These are phyloP conservation scores for Aphrophora alni DNA, from an alignment of 2,888 invertebrate genomes.

Conservation along the genomic window DNA sequence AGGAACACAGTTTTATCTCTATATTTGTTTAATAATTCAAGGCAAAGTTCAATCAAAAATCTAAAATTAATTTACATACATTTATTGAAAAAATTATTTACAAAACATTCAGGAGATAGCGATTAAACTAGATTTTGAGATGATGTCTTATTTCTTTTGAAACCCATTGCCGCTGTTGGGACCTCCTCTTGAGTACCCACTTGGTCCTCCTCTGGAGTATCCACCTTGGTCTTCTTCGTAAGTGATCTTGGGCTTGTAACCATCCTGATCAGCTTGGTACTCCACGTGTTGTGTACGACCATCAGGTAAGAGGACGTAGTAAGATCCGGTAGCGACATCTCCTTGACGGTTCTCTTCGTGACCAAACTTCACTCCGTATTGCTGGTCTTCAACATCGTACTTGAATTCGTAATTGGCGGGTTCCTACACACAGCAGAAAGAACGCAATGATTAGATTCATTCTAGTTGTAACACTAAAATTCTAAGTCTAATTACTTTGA, in stretches of 20 bases:
- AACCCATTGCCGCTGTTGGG: not conserved
- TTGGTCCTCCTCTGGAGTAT: slow-evolving; percentile 43
- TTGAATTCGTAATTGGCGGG: slow-evolving; percentile 87
- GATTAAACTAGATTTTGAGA: no score
- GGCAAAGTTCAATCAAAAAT: no score
- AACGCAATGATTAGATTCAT: no score
- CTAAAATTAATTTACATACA: no score
- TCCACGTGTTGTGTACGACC: slow-evolving; percentile 86
- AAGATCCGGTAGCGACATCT: slow-evolving; percentile 81
- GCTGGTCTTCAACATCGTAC: slow-evolving; percentile 82
- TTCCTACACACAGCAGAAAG: slow-evolving; percentile 72
- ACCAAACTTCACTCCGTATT: slow-evolving; percentile 80
- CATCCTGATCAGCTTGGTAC: slow-evolving; percentile 82
- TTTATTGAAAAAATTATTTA: no score
- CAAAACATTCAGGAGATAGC: no score
- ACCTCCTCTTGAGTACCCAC: slow-evolving; percentile 49
- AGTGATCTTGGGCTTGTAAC: slow-evolving; percentile 81
- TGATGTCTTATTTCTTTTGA: not conserved
- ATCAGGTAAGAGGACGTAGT: slow-evolving; percentile 85
- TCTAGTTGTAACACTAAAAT: no score
- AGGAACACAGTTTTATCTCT: no score
- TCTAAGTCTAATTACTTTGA: no score
- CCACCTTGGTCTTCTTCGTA: slow-evolving; percentile 66
- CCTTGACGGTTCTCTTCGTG: slow-evolving; percentile 85
- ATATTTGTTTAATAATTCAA: no score